Conservation (phyloP, 2,113 vertebrate species). For the Callithrix jacchus region DNA sequence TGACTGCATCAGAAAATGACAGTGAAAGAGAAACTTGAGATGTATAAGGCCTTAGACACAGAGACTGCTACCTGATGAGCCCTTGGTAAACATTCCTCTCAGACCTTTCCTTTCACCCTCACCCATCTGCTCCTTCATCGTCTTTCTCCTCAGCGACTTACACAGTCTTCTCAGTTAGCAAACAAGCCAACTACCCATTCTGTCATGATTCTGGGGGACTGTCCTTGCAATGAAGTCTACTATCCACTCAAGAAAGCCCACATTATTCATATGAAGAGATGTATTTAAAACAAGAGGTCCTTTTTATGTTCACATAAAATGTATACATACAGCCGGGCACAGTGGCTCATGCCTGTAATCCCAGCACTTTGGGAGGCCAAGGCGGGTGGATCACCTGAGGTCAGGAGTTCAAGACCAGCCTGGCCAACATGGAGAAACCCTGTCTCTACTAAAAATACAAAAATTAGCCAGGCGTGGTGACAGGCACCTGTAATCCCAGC, state of each 20-base stretch:
- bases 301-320: conserved; percentile 38
- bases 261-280: not conserved
- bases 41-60: not conserved
- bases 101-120: not conserved
- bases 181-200: not conserved
- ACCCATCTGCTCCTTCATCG: not conserved
- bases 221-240: not conserved
- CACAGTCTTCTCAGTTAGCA: not conserved
- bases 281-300: not conserved
- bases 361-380: no score
- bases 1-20: not conserved
- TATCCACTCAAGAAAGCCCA: not conserved
- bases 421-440: no score
- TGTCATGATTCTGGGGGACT: not conserved
- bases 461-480: no score
- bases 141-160: not conserved
- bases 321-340: not conserved
- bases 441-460: no score
- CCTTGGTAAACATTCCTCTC: not conserved
- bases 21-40: not conserved
- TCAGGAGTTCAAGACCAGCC: no score
- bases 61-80: not conserved
- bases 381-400: no score
- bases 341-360: no score
- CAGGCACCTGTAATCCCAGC: no score